Percentiles rank a stretch among this genome's conserved stretches.
Conservation (phyloP, 1,140 invertebrate species). For the Bombus pyrosoma region DNA sequence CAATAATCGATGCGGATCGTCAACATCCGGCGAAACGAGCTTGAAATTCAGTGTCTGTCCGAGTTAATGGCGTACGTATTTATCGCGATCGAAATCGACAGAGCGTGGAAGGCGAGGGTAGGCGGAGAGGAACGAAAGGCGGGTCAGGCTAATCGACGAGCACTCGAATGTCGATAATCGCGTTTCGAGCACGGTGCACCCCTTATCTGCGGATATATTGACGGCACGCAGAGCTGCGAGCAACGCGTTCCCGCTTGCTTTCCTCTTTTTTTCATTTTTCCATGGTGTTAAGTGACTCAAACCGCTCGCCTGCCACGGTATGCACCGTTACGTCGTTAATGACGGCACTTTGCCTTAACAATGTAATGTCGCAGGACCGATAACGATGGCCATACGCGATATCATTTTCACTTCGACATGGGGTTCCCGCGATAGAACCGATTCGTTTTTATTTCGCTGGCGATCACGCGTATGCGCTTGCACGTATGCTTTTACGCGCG, state of each 20-base stretch:
- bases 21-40: slow-evolving; percentile 28
- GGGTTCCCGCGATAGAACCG: neutral
- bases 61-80: slow-evolving; percentile 39
- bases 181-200: neutral
- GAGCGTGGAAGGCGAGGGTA: slow-evolving; percentile 6
- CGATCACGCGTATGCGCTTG: neutral
- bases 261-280: neutral
- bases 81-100: slow-evolving; percentile 45
- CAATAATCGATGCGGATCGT: slow-evolving; percentile 35
- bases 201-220: slow-evolving; percentile 35
- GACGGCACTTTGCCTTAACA: slow-evolving; percentile 27
- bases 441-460: neutral
- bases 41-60: slow-evolving; percentile 26
- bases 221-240: neutral
- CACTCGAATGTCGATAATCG: slow-evolving; percentile 34
- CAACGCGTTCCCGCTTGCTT: neutral
- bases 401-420: slow-evolving; percentile 2
- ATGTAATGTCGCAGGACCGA: slow-evolving; percentile 9
- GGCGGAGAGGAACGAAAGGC: neutral
- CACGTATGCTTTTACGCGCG: neutral
- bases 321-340: slow-evolving; percentile 38
- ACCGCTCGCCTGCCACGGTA: neutral
- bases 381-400: slow-evolving; percentile 27
- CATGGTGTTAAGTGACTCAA: slow-evolving; percentile 3
- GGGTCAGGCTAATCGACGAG: slow-evolving; percentile 20